Evolutionary conservation across 2,888 invertebrate species (phyloP), one percentile per base, ranked within the genome.

Genomic region (Apamea anceps): DNA sequence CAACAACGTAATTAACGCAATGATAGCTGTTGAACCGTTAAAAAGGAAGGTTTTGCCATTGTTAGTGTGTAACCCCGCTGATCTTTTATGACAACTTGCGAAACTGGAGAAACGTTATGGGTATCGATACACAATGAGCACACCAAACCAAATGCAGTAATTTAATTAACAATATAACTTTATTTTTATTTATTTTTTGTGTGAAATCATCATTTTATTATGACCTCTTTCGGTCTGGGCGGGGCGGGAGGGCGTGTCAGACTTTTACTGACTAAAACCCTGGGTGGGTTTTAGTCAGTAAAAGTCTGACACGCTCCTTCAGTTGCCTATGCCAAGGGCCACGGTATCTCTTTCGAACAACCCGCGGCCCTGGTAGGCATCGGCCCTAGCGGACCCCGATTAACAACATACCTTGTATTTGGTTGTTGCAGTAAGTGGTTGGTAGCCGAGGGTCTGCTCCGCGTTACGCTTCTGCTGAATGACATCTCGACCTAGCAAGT

Each of bases 401-500:
- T 28, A 28, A 45, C 21, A 37, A 10, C 6, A 0, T 93, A 98
- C 98, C 97, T 99, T 99, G 90, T 99, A 97, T 97, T 99, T 99
- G 91, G 98, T 98, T 85, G 98, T 98, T 84, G 99, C 98, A 79
- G 99, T 98, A 42, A 99, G 97, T 4, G 99, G 99, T 90, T 98
- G 97, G 94, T 98, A 99, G 75, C 99, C 99, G 51, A 99, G 97
- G 1, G 98, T 98, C 88, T 98, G 98, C 94, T 99, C 99, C 15
- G 98, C 98, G 92, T 99, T 98, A 60, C 99, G 97, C 94, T 99
- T 99, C 90, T 98, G 98, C 89, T 99, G 98, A 90, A 99, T 99
- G 21, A 98, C 98, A 82, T 99, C 98, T 78, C 98, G 98, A 1
- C 99, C 99, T 18, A 99, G 97, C 75, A 99, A 97, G 88, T 99